Evolutionary conservation across 2,888 invertebrate species (phyloP).

Genomic region (Cremastinae sp.): DNA sequence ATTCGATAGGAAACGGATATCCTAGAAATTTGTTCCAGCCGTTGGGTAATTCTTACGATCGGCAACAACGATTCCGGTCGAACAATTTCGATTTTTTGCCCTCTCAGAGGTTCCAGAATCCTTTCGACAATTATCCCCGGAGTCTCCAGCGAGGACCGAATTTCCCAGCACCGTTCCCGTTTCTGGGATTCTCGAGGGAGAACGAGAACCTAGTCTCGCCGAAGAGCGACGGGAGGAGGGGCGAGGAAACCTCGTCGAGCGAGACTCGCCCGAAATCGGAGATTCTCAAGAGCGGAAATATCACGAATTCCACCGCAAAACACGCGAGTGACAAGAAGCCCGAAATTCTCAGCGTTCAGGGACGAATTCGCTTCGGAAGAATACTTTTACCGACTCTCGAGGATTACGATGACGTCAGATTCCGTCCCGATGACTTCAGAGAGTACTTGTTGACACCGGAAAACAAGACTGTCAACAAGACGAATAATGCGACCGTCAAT

Average conservation of each 20-base stretch:
- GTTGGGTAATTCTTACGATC: conserved; percentile 38
- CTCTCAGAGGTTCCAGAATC: conserved; percentile 58
- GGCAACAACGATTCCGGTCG: conserved; percentile 52
- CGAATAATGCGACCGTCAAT: conserved; percentile 22
- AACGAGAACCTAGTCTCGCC: conserved; percentile 13
- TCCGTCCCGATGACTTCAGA: conserved; percentile 61
- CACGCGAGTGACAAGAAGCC: conserved; percentile 28
- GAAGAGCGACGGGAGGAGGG: conserved; percentile 26
- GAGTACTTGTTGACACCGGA: conserved; percentile 53
- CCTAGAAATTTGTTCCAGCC: conserved; percentile 43
- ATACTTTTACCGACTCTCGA: conserved; percentile 60
- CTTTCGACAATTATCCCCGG: conserved; percentile 52
- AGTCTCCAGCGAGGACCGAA: conserved; percentile 58
- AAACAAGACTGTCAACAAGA: conserved; percentile 33
- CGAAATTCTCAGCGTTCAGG: conserved; percentile 49
- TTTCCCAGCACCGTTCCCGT: conserved; percentile 47
- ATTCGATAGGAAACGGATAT: conserved; percentile 43
- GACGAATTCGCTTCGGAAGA: conserved; percentile 54
- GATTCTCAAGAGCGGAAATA: conserved; percentile 16
- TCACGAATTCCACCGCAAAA: conserved; percentile 34
- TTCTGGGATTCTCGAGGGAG: conserved; percentile 13
- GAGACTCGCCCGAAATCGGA: conserved; percentile 42
- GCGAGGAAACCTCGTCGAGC: conserved; percentile 37
- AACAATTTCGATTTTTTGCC: conserved; percentile 58
- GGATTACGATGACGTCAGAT: conserved; percentile 63